Conservation (phyloP, 2,888 invertebrate species). For the Griposia aprilina region DNA sequence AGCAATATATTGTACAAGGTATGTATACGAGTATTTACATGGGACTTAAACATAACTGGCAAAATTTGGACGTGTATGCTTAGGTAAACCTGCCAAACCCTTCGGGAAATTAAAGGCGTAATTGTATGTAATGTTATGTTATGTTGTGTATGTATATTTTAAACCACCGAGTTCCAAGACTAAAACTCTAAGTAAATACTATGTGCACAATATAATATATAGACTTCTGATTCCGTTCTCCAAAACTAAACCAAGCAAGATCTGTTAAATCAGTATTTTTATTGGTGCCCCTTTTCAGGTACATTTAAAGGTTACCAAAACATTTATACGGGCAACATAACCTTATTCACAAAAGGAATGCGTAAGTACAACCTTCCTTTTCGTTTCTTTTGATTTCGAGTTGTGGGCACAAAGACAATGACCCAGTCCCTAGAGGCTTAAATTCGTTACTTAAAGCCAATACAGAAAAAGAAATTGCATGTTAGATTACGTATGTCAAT, state of each 20-base stretch:
- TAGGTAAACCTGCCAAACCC: no score
- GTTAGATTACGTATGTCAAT: conserved; percentile 64
- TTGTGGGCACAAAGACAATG: conserved; percentile 65
- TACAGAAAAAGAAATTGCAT: conserved; percentile 59
- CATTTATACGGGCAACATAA: conserved; percentile 54
- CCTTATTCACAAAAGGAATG: conserved; percentile 58
- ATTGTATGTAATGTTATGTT: no score
- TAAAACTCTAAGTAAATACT: conserved; percentile 17
- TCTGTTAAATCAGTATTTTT: conserved; percentile 37
- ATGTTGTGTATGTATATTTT: not conserved
- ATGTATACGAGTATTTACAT: not conserved
- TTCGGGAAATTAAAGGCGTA: no score
- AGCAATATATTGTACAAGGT: no score
- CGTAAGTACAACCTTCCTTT: conserved; percentile 42
- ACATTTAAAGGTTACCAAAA: conserved; percentile 56
- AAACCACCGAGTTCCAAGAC: not conserved
- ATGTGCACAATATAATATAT: conserved; percentile 9
- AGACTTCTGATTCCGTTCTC: conserved; percentile 16
- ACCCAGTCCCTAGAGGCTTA: conserved; percentile 54
- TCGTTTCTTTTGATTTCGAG: conserved; percentile 59
- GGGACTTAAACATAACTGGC: no score
- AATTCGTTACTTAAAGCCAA: conserved; percentile 65
- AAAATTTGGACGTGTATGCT: no score
- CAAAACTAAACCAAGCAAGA: conserved; percentile 9
- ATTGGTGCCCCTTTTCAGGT: conserved; percentile 40